Conservation (phyloP, 2,888 invertebrate species). For the Acanthacorydalis orientalis region DNA sequence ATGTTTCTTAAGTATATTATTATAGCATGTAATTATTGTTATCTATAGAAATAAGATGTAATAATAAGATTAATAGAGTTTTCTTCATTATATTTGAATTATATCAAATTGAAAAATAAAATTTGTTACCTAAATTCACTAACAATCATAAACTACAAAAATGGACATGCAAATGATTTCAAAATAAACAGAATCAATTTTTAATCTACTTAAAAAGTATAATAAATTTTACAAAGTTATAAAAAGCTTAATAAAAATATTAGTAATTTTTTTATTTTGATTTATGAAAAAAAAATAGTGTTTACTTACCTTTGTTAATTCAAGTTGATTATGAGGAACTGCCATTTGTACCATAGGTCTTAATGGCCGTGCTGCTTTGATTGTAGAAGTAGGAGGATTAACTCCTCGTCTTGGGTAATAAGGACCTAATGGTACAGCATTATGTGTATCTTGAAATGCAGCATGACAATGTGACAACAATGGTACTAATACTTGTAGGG, state of each 20-base stretch:
- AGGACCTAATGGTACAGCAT: constrained; percentile 53
- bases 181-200: background rate
- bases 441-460: constrained; percentile 56
- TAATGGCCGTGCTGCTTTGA: constrained; percentile 52
- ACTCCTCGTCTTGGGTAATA: constrained; percentile 58
- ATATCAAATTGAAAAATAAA: too few species aligned
- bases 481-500: constrained; percentile 68
- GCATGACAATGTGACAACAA: constrained; percentile 72
- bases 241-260: background rate
- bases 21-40: too few species aligned
- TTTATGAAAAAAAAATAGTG: background rate
- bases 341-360: constrained; percentile 75
- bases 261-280: too few species aligned
- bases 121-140: too few species aligned
- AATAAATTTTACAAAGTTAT: constrained; percentile 8
- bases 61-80: too few species aligned
- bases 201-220: background rate
- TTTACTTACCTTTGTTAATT: constrained; percentile 39
- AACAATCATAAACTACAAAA: background rate
- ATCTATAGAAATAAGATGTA: too few species aligned
- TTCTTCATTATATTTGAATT: too few species aligned
- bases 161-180: background rate
- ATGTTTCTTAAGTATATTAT: too few species aligned
- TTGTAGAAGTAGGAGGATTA: constrained; percentile 32
- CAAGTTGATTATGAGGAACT: constrained; percentile 58